These are phyloP conservation scores for Drosophila pruinosa DNA, from an alignment of 1,140 invertebrate species.

Conservation along the genomic window DNA sequence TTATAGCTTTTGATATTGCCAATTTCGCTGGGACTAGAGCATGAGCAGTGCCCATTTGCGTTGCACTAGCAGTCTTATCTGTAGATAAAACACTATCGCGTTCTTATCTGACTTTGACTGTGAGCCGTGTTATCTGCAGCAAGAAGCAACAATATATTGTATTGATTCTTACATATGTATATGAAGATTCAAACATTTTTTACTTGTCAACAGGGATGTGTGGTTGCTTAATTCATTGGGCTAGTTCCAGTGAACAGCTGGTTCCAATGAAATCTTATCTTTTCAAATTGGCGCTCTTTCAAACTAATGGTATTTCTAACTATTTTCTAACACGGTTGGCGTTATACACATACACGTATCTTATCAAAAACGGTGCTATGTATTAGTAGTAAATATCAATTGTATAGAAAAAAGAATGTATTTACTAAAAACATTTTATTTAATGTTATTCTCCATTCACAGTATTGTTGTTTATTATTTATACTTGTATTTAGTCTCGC, in stretches of 20 bases:
- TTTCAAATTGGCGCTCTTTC: too few relatives aligned
- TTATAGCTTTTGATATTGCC: conserved; percentile 28
- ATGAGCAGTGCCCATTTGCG: background rate
- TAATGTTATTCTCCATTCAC: too few relatives aligned
- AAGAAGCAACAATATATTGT: background rate
- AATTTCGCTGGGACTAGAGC: background rate
- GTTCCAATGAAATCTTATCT: too few relatives aligned
- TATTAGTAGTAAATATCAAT: too few relatives aligned
- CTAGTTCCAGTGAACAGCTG: background rate
- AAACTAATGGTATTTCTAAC: too few relatives aligned
- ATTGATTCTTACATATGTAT: background rate
- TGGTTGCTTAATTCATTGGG: background rate
- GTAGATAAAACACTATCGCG: conserved; percentile 29
- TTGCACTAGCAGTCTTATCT: conserved; percentile 15
- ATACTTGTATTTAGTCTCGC: too few relatives aligned
- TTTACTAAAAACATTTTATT: too few relatives aligned
- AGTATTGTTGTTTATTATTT: too few relatives aligned
- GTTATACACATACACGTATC: too few relatives aligned
- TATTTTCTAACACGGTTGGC: too few relatives aligned
- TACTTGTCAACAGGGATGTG: background rate
- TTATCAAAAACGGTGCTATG: too few relatives aligned
- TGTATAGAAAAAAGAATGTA: too few relatives aligned
- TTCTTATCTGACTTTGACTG: conserved; percentile 13
- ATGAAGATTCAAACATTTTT: background rate
- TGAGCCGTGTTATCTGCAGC: conserved; percentile 13